These are phyloP conservation scores for Heliconius ethilla DNA, from an alignment of 2,888 invertebrate species.

Conservation along the genomic window DNA sequence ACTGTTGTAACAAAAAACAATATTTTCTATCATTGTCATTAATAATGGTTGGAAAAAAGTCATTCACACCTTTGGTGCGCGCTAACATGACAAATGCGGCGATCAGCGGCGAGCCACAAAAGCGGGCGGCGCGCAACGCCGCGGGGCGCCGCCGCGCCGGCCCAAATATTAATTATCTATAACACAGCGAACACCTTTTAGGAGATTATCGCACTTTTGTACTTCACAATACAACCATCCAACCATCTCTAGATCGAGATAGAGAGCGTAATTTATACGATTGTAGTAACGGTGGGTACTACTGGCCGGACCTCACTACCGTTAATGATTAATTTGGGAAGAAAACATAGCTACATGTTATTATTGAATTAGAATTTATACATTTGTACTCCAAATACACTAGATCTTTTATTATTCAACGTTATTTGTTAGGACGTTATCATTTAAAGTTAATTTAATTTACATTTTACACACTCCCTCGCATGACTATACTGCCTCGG, in stretches of 20 bases:
- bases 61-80: slow-evolving; percentile 79
- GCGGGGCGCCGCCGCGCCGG: slow-evolving; percentile 77
- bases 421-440: slow-evolving; percentile 50
- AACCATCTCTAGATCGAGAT: slow-evolving; percentile 72
- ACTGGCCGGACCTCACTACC: slow-evolving; percentile 37
- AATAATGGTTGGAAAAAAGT: slow-evolving; percentile 78
- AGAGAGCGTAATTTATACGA: slow-evolving; percentile 53
- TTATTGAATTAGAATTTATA: not conserved
- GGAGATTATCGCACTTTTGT: slow-evolving; percentile 77
- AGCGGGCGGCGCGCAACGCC: slow-evolving; percentile 66
- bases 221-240: slow-evolving; percentile 56
- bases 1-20: slow-evolving; percentile 76
- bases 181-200: slow-evolving; percentile 78
- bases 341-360: slow-evolving; percentile 1
- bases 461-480: slow-evolving; percentile 62
- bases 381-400: not conserved
- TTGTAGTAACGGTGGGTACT: slow-evolving; percentile 39
- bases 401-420: slow-evolving; percentile 30
- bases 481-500: slow-evolving; percentile 55
- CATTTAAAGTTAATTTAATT: slow-evolving; percentile 70
- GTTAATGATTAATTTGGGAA: slow-evolving; percentile 38
- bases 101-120: slow-evolving; percentile 66
- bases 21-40: slow-evolving; percentile 81
- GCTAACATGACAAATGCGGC: slow-evolving; percentile 81
- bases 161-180: slow-evolving; percentile 81